phyloP scores from a whole-genome alignment of 2,113 vertebrate genomes.

The Percina caprodes region DNA sequence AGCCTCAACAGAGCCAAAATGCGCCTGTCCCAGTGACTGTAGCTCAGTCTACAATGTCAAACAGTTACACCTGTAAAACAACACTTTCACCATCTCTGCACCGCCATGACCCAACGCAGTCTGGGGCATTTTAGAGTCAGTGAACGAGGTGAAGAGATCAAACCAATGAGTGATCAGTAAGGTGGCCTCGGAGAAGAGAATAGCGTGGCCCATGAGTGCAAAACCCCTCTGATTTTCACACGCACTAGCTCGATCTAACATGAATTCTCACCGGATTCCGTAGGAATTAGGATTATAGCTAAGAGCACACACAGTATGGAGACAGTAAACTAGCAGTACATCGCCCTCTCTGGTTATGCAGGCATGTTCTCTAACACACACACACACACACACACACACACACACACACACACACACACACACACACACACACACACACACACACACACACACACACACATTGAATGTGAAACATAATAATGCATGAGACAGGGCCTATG shows the following conservation, averaged over 20 bases:
- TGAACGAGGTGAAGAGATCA: conserved; percentile 43
- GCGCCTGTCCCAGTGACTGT: conserved; percentile 49
- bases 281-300: conserved; percentile 60
- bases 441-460: conserved; percentile 42
- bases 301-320: conserved; percentile 43
- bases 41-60: conserved; percentile 64
- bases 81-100: conserved; percentile 64
- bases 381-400: neutral
- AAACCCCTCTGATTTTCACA: conserved; percentile 44
- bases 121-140: conserved; percentile 56
- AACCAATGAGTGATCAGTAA: conserved; percentile 24
- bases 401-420: conserved; percentile 1
- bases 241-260: conserved; percentile 40
- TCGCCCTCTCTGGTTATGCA: conserved; percentile 20
- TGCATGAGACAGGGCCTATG: conserved; percentile 75
- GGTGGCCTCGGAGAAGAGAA: conserved; percentile 16
- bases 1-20: conserved; percentile 60
- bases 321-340: conserved; percentile 29
- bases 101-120: conserved; percentile 60
- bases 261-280: conserved; percentile 53
- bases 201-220: conserved; percentile 21
- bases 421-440: conserved; percentile 12
- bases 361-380: conserved; percentile 6
- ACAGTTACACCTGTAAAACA: conserved; percentile 76
- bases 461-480: conserved; percentile 83